Evolutionary conservation across 2,888 invertebrate genomes (phyloP), one percentile per base, ranked within the genome.

Genomic region (Callyntrura sp.): DNA sequence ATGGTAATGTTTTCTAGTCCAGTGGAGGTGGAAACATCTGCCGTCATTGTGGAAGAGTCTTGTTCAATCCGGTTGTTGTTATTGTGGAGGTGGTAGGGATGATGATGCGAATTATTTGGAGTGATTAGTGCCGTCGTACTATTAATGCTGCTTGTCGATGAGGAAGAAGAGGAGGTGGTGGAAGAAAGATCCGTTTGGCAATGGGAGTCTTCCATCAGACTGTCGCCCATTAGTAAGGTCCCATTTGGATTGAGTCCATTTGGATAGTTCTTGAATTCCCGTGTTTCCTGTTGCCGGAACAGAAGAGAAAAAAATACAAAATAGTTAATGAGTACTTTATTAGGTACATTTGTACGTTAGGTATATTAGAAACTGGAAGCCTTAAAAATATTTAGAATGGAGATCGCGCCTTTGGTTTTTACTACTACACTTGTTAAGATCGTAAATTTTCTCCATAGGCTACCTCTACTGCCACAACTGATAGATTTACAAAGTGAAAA

Each of bases 131-230:
- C 62, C 2, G 45, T 14, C 14, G 62, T 14, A 55, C 48, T 82
- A 25, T 45, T 60, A 35, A 43, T 55, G 65, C 62, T 45, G 76
- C 79, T 86, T n/a, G 57, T 87, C 51, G 82, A 70, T 23, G 89
- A 79, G 76, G 85, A 76, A 65, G 90, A 57, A 14, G 84, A 81
- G 85, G 86, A 79, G 45, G 90, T 68, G n/a, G 88, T 48, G 68
- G 88, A 88, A 62, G 88, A 85, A 68, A 90, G 85, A 84, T 92
- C 92, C 23, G 92, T 92, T 90, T 92, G 92, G 79, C 92, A 91
- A 85, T 92, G 92, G 9, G 92, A 92, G 88, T 92, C 91, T 78
- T 92, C 92, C 92, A 92, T 92, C 79, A 91, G 84, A 85, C 84
- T 88, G 86, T 92, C 91, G 45, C 90, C 90, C 78, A 88, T 68